These are phyloP conservation scores for Cuniculus paca DNA, from an alignment of 2,797 vertebrate genomes.

Conservation along the genomic window DNA sequence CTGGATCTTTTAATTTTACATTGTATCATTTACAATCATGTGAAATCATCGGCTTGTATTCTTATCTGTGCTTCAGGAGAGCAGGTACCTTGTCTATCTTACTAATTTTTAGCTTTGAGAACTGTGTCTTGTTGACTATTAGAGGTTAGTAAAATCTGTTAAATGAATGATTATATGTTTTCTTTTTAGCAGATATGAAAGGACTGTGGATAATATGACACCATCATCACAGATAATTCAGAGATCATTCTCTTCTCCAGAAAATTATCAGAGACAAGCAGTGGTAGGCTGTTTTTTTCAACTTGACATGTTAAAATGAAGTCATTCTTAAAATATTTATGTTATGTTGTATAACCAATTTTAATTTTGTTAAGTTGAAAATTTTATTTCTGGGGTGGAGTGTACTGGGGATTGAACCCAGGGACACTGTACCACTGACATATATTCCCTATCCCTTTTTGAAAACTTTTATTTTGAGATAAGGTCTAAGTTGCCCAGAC, in stretches of 20 bases:
- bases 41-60: neutral
- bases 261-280: slow-evolving; percentile 93
- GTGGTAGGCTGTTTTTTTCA: slow-evolving; percentile 88
- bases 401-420: neutral
- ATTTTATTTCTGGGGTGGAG: neutral
- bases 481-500: neutral
- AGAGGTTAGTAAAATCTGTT: neutral
- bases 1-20: neutral
- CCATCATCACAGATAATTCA: slow-evolving; percentile 86
- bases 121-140: neutral
- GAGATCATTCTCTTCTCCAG: slow-evolving; percentile 89
- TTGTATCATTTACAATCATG: neutral
- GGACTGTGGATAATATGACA: slow-evolving; percentile 83
- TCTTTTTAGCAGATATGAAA: slow-evolving; percentile 85
- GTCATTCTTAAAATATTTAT: slow-evolving; percentile 13
- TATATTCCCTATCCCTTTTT: neutral
- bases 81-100: neutral
- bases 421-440: neutral
- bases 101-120: neutral
- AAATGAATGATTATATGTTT: slow-evolving; percentile 56
- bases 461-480: neutral
- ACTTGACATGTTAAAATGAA: slow-evolving; percentile 48
- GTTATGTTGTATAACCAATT: neutral
- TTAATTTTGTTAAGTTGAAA: neutral
- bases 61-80: neutral